Conservation (phyloP, 2,113 vertebrate genomes). For the Myodes glareolus region DNA sequence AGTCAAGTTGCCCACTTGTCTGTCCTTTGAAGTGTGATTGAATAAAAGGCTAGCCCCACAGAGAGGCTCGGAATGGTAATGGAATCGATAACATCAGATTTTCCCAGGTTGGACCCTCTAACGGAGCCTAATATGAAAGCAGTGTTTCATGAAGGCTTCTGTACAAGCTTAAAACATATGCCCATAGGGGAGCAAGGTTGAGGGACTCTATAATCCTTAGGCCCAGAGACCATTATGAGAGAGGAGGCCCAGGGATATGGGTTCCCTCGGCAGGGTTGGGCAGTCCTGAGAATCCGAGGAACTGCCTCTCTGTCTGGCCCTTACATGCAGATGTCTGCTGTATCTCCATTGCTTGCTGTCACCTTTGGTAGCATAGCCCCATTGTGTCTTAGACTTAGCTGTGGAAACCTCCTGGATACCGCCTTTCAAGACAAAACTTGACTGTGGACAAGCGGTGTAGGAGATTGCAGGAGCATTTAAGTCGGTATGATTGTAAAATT, state of each 20-base stretch:
- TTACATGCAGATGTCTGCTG: not conserved
- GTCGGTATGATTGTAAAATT: too few species aligned
- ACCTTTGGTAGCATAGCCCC: not conserved
- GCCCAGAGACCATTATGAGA: not conserved
- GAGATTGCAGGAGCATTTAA: not conserved
- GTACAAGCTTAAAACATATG: constrained; percentile 48
- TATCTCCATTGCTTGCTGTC: not conserved
- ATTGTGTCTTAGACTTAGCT: not conserved
- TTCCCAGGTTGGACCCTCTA: constrained; percentile 1
- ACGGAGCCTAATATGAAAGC: constrained; percentile 42
- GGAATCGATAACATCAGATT: not conserved
- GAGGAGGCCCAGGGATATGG: not conserved
- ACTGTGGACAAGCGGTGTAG: not conserved
- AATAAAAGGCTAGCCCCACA: not conserved
- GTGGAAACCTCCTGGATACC: not conserved
- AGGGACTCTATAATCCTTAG: not conserved
- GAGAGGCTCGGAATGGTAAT: constrained; percentile 45
- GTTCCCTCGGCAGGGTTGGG: not conserved
- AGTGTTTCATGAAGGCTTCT: constrained; percentile 44
- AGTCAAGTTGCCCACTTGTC: not conserved
- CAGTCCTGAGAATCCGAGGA: not conserved
- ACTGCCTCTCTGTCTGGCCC: not conserved
- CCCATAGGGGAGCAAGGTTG: not conserved
- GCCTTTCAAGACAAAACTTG: constrained; percentile 32
- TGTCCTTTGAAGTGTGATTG: constrained; percentile 53